Conservation (phyloP, 2,113 vertebrate genomes). For the Marmota monax region DNA sequence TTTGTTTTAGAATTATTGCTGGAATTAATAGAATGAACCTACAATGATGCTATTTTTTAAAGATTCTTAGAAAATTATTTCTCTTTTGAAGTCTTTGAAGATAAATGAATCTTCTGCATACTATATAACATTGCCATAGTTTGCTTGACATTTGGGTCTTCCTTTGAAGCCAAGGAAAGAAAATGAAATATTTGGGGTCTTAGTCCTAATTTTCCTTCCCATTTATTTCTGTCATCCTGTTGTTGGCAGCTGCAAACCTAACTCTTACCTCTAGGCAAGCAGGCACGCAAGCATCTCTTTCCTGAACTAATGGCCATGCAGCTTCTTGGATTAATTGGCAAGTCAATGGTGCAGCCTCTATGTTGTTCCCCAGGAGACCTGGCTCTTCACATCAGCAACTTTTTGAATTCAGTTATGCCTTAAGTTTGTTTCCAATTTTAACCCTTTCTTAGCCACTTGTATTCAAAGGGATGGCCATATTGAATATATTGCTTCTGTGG, state of each 20-base stretch:
- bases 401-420: slow-evolving; percentile 63
- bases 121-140: not conserved
- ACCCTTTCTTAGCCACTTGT: slow-evolving; percentile 67
- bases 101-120: slow-evolving; percentile 11
- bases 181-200: slow-evolving; percentile 55
- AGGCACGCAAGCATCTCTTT: slow-evolving; percentile 83
- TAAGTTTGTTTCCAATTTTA: slow-evolving; percentile 74
- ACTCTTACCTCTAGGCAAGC: slow-evolving; percentile 83
- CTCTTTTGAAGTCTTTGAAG: not conserved
- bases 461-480: not conserved
- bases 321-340: slow-evolving; percentile 85
- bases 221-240: slow-evolving; percentile 80
- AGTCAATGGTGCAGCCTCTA: slow-evolving; percentile 83
- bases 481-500: rapidly evolving
- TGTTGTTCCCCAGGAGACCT: slow-evolving; percentile 75
- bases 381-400: slow-evolving; percentile 77
- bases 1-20: not conserved
- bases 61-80: not conserved
- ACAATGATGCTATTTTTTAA: not conserved
- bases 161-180: slow-evolving; percentile 67
- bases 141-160: slow-evolving; percentile 36
- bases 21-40: not conserved
- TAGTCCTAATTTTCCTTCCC: slow-evolving; percentile 49
- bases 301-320: slow-evolving; percentile 84
- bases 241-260: slow-evolving; percentile 76